Evolutionary conservation across 2,797 vertebrate species (phyloP), one percentile per base, ranked within the genome.

Genomic region (Zalophus californianus): DNA sequence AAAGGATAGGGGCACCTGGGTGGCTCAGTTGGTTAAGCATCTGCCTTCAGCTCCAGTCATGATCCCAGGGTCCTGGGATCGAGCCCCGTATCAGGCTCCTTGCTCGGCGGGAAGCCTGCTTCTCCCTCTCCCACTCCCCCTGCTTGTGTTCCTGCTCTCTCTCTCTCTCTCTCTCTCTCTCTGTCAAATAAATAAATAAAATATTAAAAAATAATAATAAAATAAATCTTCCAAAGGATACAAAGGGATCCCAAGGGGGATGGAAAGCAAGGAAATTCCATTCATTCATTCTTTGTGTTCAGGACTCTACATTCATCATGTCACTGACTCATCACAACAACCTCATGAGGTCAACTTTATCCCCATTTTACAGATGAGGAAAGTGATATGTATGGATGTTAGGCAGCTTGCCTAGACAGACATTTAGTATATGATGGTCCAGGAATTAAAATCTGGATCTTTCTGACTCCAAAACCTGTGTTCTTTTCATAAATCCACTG

Each of bases 291-390:
- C 77, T 29, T 84, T 25, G 7, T 21, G 54, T 58, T 79, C 86
- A 73, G 54, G 32, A 73, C 25, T 13, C 60, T 48, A 25, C 44
- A 16, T 52, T 77, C 7, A 8, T 35, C 27, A 11, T 50, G n/a
- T 91, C 29, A 27, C n/a, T 50, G 70, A 70, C 20, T 52, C 29
- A 5, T 93, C 70, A 84, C 32, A 48, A 48, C 29, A 44, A 64
- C 15, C 12, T 86, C 56, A 21, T 18, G 29, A 88, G 41, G 56
- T 86, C 77, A 84, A 73, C 44, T 50, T 41, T 96, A 72, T 62
- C 68, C 85, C 60, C 94, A 58, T 93, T 97, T 92, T 83, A 83
- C 21, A 89, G 96, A 93, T 75, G 96, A 95, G 50, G 89, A 85
- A 80, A 88, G 25, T 20, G 60, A 58, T 68, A 44, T 2, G 1